Base-by-base conservation (phyloP, 2,113 vertebrate genomes). In the Callithrix jacchus region DNA sequence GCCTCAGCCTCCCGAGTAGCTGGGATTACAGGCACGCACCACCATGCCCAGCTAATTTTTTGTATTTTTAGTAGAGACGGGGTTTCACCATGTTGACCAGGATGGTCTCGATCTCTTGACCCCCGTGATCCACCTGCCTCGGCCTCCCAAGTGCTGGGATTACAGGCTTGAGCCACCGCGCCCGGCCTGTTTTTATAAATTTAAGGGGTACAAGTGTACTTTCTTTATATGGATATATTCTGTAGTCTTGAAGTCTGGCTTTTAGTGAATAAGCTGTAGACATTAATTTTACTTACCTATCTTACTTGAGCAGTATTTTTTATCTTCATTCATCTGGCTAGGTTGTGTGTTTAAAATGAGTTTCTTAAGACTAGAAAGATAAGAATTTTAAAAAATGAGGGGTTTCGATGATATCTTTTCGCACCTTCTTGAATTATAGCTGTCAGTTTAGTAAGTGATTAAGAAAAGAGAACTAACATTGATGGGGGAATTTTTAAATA, bases 391-490 rank as follows among this genome's bases (percentile, higher is more conserved):
- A 74, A 88, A 87, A 94, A 71, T 30, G 56, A 89, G 49, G 18
- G 11, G 20, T 94, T 95, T 89, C 83, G 77, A 23, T 85, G 37
- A 74, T 37, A 58, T 61, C 6, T 77, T 96, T 37, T 87, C 20
- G 68, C 35, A 45, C 49, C 6, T 89, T 81, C 56, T 32, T 73
- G 30, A 71, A 82, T 64, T 88, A 87, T 25, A 88, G 42, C 79
- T 97, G 54, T 82, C 6, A 73, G 66, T 92, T 96, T 94, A 91
- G 94, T 7, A 89, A 80, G 42, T 71, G 27, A 86, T 94, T 88
- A 93, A 87, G 68, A 93, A 91, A 96, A 73, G 40, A 91, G 68
- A 96, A 97, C 92, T 94, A 80, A 88, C 6, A 3, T n/a, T 27
- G 20, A 80, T 52, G 66, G 71, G 56, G 42, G 25, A 27, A 77